A percentile compares a stretch with the other conserved stretches of the same genome.
Evolutionary conservation across 37 sponge, comb jelly and placozoan genomes (phyloP).

Genomic region (Amphimedon queenslandica): DNA sequence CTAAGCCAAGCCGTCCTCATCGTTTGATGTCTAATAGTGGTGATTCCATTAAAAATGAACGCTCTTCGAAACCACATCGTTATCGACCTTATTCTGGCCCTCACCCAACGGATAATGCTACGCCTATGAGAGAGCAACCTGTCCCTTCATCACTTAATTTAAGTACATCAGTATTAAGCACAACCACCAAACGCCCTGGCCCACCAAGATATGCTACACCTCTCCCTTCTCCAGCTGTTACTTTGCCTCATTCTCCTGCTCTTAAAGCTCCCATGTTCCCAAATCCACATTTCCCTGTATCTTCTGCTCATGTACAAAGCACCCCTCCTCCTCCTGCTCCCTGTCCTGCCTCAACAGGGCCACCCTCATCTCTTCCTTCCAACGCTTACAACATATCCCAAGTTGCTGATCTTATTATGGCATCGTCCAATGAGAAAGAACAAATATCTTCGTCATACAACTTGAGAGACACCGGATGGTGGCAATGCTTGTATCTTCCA

Average conservation of each 20-base stretch:
- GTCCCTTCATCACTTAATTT: slow-evolving; percentile 35
- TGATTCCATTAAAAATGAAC: neutral
- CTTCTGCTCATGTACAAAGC: too few relatives aligned
- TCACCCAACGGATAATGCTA: neutral
- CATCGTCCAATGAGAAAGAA: neutral
- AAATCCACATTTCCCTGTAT: neutral
- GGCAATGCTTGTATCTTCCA: slow-evolving; percentile 53
- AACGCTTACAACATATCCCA: neutral
- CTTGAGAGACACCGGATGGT: slow-evolving; percentile 30
- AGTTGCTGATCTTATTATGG: neutral
- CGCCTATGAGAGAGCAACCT: slow-evolving; percentile 28
- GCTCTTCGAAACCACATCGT: neutral
- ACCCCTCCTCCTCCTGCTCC: neutral
- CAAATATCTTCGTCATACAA: neutral
- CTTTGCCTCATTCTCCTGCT: slow-evolving; percentile 39
- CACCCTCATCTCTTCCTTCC: neutral
- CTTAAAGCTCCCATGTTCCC: neutral
- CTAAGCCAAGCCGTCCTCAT: neutral
- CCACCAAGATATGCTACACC: slow-evolving; percentile 70
- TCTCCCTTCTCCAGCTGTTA: slow-evolving; percentile 54
- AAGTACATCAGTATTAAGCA: slow-evolving; percentile 21
- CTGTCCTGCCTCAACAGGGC: neutral
- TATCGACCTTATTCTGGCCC: slow-evolving; percentile 23
- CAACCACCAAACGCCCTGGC: slow-evolving; percentile 22
- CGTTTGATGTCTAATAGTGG: neutral